Evolutionary conservation across 53 echinoderm and acorn worm genomes (phyloP), one percentile per base, ranked within the genome.

Genomic region (Stichopus horrens): DNA sequence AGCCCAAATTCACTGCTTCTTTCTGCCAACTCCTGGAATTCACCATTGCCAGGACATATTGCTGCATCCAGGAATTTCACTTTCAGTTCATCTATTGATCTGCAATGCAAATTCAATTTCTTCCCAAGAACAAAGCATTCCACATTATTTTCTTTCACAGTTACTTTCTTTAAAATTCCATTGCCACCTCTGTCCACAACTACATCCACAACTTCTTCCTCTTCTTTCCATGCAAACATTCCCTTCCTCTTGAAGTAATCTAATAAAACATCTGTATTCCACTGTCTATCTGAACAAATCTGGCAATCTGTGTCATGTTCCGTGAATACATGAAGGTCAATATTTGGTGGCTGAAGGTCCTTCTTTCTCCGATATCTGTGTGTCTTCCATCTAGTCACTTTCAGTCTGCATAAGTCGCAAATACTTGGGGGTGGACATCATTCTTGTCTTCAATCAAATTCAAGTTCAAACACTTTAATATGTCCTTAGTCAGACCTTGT

Each of bases 111-210:
- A 13, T 54, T 16, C 54, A 54, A 14, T 9, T 6, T 20, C 58
- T 57, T 81, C 6, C 82, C 82, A 57, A 81, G 58, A 55, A 81
- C 53, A 55, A 53, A 81, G 55, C 76, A 23, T 7, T 76, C 76
- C 51, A 76, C 23, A 6, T 76, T 76, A 23, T 23, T 7, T 21
- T 51, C 76, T 76, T 21, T 23, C 37, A 76, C 76, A 8, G 37
- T 23, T 4, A 76, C 76, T 54, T 54, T 54, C 56, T 81, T 81
- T 56, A 81, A 52, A 55, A 81, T 54, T 57, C 21, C 21, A 53
- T 81, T 54, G 5, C 57, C 82, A 16, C 21, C 52, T 52, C 13
- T 55, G 55, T 81, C 82, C 52, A 53, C 53, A 81, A 81, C 52
- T 7, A 81, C 82, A 11, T 13, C 16, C 7, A 81, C 54, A 54